A percentile compares a stretch with the other conserved stretches of the same genome.
These are phyloP conservation scores for Brotula barbata DNA, from an alignment of 2,797 vertebrate genomes.

Conservation along the genomic window DNA sequence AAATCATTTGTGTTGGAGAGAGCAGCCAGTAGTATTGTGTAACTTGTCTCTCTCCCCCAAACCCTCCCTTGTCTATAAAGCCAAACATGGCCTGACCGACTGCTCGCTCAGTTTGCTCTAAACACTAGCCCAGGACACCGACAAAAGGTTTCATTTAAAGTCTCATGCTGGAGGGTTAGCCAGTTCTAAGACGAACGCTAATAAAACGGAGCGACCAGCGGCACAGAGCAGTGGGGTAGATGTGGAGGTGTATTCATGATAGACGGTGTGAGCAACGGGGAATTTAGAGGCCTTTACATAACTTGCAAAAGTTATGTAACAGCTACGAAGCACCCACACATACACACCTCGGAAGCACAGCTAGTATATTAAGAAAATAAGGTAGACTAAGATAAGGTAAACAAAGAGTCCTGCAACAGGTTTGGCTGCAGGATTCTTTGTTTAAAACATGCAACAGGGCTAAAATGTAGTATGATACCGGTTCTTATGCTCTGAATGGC, in stretches of 20 bases:
- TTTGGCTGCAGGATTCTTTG: neutral
- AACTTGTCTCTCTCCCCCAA: constrained; percentile 43
- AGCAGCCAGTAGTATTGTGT: constrained; percentile 66
- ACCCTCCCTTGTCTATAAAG: constrained; percentile 65
- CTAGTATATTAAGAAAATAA: neutral
- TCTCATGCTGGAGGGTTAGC: constrained; percentile 54
- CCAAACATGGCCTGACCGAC: constrained; percentile 61
- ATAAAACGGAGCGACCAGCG: constrained; percentile 51
- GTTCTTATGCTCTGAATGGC: neutral
- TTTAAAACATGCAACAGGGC: neutral
- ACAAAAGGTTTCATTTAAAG: constrained; percentile 73
- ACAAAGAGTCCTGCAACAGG: no score
- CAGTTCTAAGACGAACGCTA: constrained; percentile 48
- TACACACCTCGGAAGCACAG: neutral
- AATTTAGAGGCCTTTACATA: constrained; percentile 31
- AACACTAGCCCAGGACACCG: constrained; percentile 60
- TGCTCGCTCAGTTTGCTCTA: constrained; percentile 67
- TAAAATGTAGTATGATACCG: neutral
- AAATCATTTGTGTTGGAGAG: constrained; percentile 68
- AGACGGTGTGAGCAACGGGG: neutral
- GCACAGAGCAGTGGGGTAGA: constrained; percentile 29
- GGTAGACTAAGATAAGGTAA: no score
- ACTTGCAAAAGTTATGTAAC: constrained; percentile 20
- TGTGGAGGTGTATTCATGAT: constrained; percentile 43
- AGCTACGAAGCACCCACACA: constrained; percentile 1